These are phyloP conservation scores for Polyodon spathula DNA, from an alignment of 2,113 vertebrate species.

Conservation along the genomic window DNA sequence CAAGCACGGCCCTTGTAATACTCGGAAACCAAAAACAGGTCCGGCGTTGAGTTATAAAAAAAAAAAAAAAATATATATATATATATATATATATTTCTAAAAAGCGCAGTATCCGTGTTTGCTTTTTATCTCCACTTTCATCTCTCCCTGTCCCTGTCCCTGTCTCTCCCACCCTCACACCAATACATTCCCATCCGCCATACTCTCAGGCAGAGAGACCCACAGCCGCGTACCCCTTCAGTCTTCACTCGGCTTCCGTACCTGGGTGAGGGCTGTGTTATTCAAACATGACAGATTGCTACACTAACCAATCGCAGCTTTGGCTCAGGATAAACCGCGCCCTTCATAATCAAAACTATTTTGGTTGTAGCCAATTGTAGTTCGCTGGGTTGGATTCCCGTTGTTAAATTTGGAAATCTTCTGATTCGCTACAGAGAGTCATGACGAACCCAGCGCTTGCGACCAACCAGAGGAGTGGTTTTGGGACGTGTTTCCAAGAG, in stretches of 20 bases:
- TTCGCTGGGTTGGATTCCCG: constrained; percentile 38
- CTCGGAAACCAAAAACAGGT: constrained; percentile 16
- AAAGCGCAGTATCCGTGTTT: constrained; percentile 32
- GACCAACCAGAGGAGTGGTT: constrained; percentile 38
- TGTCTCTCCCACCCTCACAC: constrained; percentile 30
- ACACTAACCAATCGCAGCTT: constrained; percentile 36
- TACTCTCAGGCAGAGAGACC: constrained; percentile 65
- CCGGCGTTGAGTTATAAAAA: constrained; percentile 4
- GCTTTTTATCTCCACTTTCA: constrained; percentile 35
- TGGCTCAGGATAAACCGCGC: constrained; percentile 20
- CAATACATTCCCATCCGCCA: constrained; percentile 46
- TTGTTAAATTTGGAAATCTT: constrained; percentile 39
- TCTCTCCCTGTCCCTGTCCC: constrained; percentile 18
- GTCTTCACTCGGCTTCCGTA: constrained; percentile 59
- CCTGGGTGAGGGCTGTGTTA: constrained; percentile 20
- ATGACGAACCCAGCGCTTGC: constrained; percentile 33
- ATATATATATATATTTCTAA: not conserved
- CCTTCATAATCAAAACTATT: constrained; percentile 5
- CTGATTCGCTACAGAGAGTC: constrained; percentile 45
- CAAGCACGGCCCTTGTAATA: constrained; percentile 27
- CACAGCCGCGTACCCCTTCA: constrained; percentile 44
- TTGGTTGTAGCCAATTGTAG: constrained; percentile 27
- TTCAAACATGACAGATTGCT: constrained; percentile 31
- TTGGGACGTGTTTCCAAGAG: constrained; percentile 38
- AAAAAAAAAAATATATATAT: not conserved